Base-by-base conservation (phyloP, 1,140 invertebrate genomes). In the Ooceraea biroi region DNA sequence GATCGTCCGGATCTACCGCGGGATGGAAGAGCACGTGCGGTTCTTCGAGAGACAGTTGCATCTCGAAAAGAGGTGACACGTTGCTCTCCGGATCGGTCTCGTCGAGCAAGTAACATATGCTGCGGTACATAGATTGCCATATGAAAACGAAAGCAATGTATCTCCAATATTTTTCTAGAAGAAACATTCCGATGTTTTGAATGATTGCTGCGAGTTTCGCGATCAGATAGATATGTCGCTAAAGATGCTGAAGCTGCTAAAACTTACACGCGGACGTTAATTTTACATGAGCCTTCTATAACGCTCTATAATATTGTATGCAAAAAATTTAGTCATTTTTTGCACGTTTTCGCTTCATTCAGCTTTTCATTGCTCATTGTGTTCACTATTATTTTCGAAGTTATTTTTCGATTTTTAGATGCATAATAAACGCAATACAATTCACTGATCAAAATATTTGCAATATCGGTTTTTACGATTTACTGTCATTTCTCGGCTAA, bases 21-120 rank as follows among this genome's bases (percentile, higher is more conserved):
- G 97, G 96, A 19, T 94, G 91, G 87, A 96, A 97, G 12, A 95
- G 92, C 46, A 97, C 95, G 30, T 95, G 93, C 0, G 95, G 95
- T n/a, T 41, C 95, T 61, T 95, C 94, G 2, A 97, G 93, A 84
- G 96, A 95, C 83, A 97, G 93, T 36, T 95, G 92, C 30, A 97
- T 95, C 91, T 97, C 96, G 86, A 96, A 96, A 0, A 96, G 92
- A 0, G 96, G 95, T 3, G 71, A 78, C 11, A 91, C 85, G 17
- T 89, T 82, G 19, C 76, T 80, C 85, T 88, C 93, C 76, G 84
- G 92, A 92, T 92, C 93, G 82, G 90, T 96, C 89, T 95, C 94
- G 88, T 91, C 92, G 2, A 93, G 94, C 14, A 95, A 91, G 65
- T 94, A 94, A 73, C 90, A 91, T 14, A 95, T 90, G 63, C 95